Percentiles rank a stretch among this genome's conserved stretches.
Conservation (phyloP, 2,113 vertebrate species). For the Salvelinus sp. region DNA sequence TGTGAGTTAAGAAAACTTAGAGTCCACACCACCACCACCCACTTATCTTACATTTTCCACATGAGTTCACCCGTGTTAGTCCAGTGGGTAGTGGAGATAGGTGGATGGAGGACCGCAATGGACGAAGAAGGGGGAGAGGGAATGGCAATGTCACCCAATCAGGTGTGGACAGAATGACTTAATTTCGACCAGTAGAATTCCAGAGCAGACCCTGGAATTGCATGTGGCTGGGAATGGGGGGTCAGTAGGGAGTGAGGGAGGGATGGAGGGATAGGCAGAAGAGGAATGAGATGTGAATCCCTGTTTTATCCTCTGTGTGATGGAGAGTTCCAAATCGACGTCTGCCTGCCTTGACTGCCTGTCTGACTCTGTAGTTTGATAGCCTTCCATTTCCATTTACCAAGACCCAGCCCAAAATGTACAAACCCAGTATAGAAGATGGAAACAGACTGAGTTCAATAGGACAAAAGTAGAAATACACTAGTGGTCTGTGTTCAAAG, state of each 20-base stretch:
- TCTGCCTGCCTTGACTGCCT: slow-evolving; percentile 54
- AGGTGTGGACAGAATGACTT: slow-evolving; percentile 68
- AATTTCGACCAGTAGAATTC: slow-evolving; percentile 61
- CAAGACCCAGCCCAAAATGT: too few species aligned
- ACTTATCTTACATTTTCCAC: slow-evolving; percentile 53
- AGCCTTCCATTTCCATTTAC: too few species aligned
- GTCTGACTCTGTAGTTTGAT: not conserved
- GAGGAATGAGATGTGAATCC: slow-evolving; percentile 62
- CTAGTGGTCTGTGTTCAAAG: too few species aligned
- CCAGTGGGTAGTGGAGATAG: slow-evolving; percentile 12
- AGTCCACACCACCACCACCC: slow-evolving; percentile 27
- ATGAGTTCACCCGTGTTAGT: slow-evolving; percentile 34
- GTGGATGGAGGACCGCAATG: slow-evolving; percentile 42
- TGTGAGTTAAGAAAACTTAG: slow-evolving; percentile 56
- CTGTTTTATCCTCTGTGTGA: slow-evolving; percentile 63
- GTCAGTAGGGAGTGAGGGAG: slow-evolving; percentile 23
- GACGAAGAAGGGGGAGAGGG: slow-evolving; percentile 6
- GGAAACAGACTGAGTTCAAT: too few species aligned
- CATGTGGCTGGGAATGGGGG: slow-evolving; percentile 11
- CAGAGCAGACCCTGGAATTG: slow-evolving; percentile 57
- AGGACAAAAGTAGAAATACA: too few species aligned
- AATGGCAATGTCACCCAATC: slow-evolving; percentile 65
- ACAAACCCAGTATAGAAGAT: too few species aligned
- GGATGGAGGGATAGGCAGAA: not conserved
- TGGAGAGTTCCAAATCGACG: slow-evolving; percentile 70